A percentile compares a stretch with the other conserved stretches of the same genome.
phyloP scores from a whole-genome alignment of 2,797 vertebrate genomes.

The Toxotes lorentzi region DNA sequence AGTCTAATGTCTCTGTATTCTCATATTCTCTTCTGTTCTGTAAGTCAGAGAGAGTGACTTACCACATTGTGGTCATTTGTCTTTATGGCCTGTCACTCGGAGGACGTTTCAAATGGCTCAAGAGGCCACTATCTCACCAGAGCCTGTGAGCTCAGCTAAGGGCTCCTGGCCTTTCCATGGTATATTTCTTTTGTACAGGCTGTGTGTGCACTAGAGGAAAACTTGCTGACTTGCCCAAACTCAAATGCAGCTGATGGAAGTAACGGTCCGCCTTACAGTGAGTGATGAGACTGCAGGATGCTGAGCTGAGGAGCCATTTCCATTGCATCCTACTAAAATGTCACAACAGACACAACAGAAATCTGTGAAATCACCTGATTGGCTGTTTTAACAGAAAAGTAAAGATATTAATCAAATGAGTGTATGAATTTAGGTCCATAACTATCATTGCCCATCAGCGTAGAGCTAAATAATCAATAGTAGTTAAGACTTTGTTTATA shows the following conservation, averaged over 20 bases:
- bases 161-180: constrained; percentile 64
- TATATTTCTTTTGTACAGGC: constrained; percentile 78
- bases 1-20: constrained; percentile 21
- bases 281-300: constrained; percentile 87
- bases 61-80: constrained; percentile 62
- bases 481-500: constrained; percentile 82
- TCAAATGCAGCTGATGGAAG: constrained; percentile 86
- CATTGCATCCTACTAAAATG: constrained; percentile 69
- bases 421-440: constrained; percentile 71
- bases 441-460: constrained; percentile 73
- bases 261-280: constrained; percentile 84
- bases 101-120: constrained; percentile 65
- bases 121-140: constrained; percentile 69
- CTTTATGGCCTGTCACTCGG: constrained; percentile 67
- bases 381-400: constrained; percentile 50
- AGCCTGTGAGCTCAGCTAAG: constrained; percentile 62
- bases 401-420: constrained; percentile 68
- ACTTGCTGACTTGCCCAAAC: constrained; percentile 85
- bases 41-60: constrained; percentile 51
- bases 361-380: constrained; percentile 21
- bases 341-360: constrained; percentile 65
- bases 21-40: constrained; percentile 32
- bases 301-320: constrained; percentile 79
- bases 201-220: constrained; percentile 77
- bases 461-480: constrained; percentile 78